Base-by-base conservation (phyloP, 2,888 invertebrate species). In the Augiades crinisus region DNA sequence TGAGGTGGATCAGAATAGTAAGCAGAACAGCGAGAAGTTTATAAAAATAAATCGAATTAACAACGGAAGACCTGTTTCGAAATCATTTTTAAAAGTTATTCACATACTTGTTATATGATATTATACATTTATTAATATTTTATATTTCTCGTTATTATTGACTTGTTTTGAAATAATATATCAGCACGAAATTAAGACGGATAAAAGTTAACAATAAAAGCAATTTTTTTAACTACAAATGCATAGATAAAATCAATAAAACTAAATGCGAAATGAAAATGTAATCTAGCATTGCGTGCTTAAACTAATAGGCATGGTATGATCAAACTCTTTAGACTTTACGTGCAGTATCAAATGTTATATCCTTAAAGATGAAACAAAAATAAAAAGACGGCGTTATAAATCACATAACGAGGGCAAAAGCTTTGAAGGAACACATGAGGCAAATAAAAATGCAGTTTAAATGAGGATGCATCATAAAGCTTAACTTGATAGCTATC, bases 401-500 rank as follows among this genome's bases (percentile, higher is more conserved):
- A 27, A 24, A 36, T 36, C 24, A 37, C 24, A 16, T 22, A 10
- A 13, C 10, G 27, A 17, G 12, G 2, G 19, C 16, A 24, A 37
- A 24, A 34, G 24, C 7, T 10, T 8, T 40, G 17, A 33, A 38
- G 7, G 10, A 34, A 30, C 34, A 17, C 34, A 38, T 31, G 38
- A 38, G 16, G 17, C 37, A 41, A 40, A 49, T 40, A 24, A 41
- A 21, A 41, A 33, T 33, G 12, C 14, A 47, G 31, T 37, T 21
- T 31, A 31, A 47, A 38, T n/a, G 21, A 37, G 31, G 38, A 37
- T 31, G 38, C 34, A 45, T 38, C 30, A 21, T 38, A 38, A 47
- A 47, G 49, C 22, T 34, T 49, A 49, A 17, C 34, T 34, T 22
- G 40, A 49, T 41, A 49, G 41, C 22, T 40, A 41, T 49, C 41